Conservation (phyloP, 2,113 vertebrate species). For the Clupea harengus region DNA sequence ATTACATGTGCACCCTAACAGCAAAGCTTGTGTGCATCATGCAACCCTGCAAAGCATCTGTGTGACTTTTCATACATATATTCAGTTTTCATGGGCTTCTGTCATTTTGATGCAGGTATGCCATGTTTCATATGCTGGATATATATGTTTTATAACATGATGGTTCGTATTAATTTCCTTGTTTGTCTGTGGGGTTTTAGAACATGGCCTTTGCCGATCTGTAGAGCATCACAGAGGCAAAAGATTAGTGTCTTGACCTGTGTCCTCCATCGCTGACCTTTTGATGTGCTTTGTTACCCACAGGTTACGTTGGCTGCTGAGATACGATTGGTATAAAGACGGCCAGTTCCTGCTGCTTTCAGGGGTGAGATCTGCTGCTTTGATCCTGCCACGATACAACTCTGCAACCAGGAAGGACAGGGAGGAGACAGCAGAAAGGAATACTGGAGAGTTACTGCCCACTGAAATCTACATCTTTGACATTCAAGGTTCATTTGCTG, state of each 20-base stretch:
- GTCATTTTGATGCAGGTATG: not conserved
- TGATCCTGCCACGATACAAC: slow-evolving; percentile 51
- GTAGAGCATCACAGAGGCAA: not conserved
- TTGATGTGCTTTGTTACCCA: slow-evolving; percentile 24
- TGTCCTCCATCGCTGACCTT: not conserved
- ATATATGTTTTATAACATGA: not conserved
- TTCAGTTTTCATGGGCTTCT: not conserved
- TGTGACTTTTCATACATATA: not conserved
- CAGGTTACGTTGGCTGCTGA: slow-evolving; percentile 61
- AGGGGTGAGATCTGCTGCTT: slow-evolving; percentile 59
- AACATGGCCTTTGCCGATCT: not conserved
- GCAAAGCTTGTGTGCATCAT: not conserved
- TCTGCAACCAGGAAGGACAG: slow-evolving; percentile 25
- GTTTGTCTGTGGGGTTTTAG: not conserved
- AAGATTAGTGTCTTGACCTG: not conserved
- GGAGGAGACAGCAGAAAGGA: slow-evolving; percentile 18
- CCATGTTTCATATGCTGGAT: not conserved
- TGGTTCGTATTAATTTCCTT: not conserved
- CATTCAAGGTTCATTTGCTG: not conserved
- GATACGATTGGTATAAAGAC: slow-evolving; percentile 58
- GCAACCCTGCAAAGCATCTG: not conserved
- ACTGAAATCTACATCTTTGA: not conserved
- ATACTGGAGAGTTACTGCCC: slow-evolving; percentile 9
- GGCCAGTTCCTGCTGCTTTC: slow-evolving; percentile 53
- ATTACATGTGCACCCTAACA: slow-evolving; percentile 3